Evolutionary conservation across 2,113 vertebrate genomes (phyloP).

Genomic region (Perccottus glenii): DNA sequence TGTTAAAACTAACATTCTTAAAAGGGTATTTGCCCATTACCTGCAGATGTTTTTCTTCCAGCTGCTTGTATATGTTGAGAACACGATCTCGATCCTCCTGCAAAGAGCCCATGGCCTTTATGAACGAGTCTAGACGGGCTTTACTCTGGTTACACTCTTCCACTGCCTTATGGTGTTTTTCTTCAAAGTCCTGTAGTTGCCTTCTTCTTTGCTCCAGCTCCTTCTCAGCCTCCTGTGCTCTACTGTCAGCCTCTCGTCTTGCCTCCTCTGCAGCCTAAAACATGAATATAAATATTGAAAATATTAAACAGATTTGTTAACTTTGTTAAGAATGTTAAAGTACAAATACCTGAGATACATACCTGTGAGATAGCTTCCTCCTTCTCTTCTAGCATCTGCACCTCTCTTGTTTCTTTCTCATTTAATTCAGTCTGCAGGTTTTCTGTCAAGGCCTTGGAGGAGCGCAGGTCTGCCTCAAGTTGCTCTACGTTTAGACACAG

Average conservation of each 20-base stretch:
- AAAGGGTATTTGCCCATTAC: conserved; percentile 15
- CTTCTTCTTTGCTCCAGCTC: conserved; percentile 79
- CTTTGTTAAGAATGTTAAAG: not conserved
- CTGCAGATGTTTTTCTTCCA: conserved; percentile 90
- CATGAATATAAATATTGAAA: not conserved
- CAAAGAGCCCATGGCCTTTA: conserved; percentile 92
- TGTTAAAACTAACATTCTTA: not conserved
- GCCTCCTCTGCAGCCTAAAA: conserved; percentile 84
- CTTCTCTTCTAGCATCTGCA: conserved; percentile 86
- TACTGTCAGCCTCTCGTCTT: conserved; percentile 79
- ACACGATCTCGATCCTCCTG: conserved; percentile 92
- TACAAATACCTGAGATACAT: conserved; percentile 16
- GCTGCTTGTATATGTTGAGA: conserved; percentile 86
- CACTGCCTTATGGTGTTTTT: conserved; percentile 75
- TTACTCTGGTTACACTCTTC: conserved; percentile 84
- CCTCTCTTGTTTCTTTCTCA: conserved; percentile 87
- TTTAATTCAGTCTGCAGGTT: conserved; percentile 83
- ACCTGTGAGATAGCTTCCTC: conserved; percentile 88
- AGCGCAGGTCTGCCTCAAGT: conserved; percentile 86
- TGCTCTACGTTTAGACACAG: conserved; percentile 85
- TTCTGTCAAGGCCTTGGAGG: conserved; percentile 84
- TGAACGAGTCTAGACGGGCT: conserved; percentile 87
- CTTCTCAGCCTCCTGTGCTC: conserved; percentile 78
- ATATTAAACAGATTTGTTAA: too few relatives aligned
- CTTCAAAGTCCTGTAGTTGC: conserved; percentile 76